Evolutionary conservation across 1,140 invertebrate genomes (phyloP).

Genomic region (Gerris buenoi): DNA sequence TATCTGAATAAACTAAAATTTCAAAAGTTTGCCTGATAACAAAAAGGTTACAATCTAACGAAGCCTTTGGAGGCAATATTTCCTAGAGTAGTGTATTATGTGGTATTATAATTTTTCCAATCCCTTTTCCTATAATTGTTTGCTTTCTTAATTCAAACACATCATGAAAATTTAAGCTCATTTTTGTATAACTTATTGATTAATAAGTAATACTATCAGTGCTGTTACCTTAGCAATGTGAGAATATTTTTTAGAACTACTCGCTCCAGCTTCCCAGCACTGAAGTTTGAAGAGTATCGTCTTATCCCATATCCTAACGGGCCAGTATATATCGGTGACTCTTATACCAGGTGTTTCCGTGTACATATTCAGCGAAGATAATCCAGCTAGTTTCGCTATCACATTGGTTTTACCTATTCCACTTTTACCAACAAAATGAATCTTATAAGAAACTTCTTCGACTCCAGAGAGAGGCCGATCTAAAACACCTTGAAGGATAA

Average conservation of each 20-base stretch:
- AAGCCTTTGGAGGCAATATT: too few species aligned
- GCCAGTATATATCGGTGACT: conserved; percentile 40
- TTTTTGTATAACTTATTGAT: neutral
- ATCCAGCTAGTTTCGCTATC: conserved; percentile 36
- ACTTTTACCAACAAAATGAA: conserved; percentile 39
- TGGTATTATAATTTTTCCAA: neutral
- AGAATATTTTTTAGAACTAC: conserved; percentile 39
- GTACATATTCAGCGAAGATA: conserved; percentile 26
- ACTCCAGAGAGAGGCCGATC: conserved; percentile 35
- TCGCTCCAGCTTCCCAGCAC: conserved; percentile 44
- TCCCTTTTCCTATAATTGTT: neutral
- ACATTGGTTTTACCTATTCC: conserved; percentile 41
- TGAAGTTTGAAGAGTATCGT: conserved; percentile 40
- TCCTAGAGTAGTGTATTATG: too few species aligned
- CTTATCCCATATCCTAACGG: conserved; percentile 40
- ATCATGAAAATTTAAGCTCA: neutral
- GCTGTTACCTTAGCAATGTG: conserved; percentile 37
- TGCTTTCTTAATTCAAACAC: neutral
- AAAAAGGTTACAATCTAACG: too few species aligned
- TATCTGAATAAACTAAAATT: too few species aligned
- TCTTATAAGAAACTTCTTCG: conserved; percentile 43
- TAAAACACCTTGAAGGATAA: conserved; percentile 39
- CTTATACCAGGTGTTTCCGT: conserved; percentile 41
- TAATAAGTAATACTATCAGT: neutral
- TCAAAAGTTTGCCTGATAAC: too few species aligned